Percentiles rank a stretch among this genome's conserved stretches.
Conservation (phyloP, 2,888 invertebrate genomes). For the Folsomia manolachei region DNA sequence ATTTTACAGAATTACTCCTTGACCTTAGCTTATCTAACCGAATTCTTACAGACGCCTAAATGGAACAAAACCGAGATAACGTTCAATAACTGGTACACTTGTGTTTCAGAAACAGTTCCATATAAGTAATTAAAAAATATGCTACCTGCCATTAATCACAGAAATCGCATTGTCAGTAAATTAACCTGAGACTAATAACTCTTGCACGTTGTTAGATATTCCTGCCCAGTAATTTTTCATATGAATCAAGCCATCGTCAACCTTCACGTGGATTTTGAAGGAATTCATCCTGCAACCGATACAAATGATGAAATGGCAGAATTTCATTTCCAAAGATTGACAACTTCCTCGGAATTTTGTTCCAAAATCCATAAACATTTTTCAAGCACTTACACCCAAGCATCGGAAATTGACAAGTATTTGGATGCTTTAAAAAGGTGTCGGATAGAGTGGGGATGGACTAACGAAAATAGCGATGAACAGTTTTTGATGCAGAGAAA, state of each 20-base stretch:
- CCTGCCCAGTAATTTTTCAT: conserved; percentile 45
- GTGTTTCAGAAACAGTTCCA: conserved; percentile 32
- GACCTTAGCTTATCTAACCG: too few relatives aligned
- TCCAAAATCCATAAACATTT: conserved; percentile 44
- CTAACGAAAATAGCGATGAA: background rate
- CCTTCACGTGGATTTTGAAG: conserved; percentile 45
- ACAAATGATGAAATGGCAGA: conserved; percentile 4
- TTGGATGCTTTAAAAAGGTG: conserved; percentile 26
- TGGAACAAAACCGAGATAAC: conserved; percentile 41
- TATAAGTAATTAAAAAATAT: conserved; percentile 15
- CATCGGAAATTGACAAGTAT: conserved; percentile 32
- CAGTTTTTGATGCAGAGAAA: background rate
- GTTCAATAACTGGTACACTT: conserved; percentile 46
- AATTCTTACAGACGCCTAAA: conserved; percentile 34
- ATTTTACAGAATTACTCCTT: too few relatives aligned
- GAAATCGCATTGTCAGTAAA: too few relatives aligned
- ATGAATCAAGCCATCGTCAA: conserved; percentile 46
- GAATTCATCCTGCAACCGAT: conserved; percentile 32
- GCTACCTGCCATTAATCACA: too few relatives aligned
- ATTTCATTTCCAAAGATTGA: conserved; percentile 8
- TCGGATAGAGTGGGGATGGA: background rate
- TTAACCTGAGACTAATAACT: background rate
- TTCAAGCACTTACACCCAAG: conserved; percentile 20
- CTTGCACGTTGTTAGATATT: conserved; percentile 20
- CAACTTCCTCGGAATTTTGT: conserved; percentile 34